phyloP scores from a whole-genome alignment of 2,888 invertebrate genomes.

The Branchellion lobata region DNA sequence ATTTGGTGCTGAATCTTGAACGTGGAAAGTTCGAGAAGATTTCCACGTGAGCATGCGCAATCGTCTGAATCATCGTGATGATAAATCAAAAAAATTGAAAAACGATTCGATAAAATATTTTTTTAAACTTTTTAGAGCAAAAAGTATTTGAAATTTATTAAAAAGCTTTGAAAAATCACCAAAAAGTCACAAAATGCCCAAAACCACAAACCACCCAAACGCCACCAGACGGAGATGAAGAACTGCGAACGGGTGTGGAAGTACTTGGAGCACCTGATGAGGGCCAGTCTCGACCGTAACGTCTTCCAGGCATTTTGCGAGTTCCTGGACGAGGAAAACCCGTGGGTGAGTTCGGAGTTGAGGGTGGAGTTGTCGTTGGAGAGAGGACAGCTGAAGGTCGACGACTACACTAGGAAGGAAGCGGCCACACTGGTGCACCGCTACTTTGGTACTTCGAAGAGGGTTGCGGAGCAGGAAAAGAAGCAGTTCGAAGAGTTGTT shows the following conservation, averaged over 20 bases:
- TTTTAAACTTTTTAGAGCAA: no score
- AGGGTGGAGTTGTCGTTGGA: conserved; percentile 48
- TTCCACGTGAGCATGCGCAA: no score
- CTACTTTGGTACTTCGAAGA: conserved; percentile 45
- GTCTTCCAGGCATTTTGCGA: conserved; percentile 46
- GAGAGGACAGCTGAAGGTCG: conserved; percentile 45
- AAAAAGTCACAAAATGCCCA: no score
- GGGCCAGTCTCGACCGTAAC: conserved; percentile 17
- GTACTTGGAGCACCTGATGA: conserved; percentile 47
- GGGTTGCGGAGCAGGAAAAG: conserved; percentile 49
- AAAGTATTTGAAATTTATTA: no score
- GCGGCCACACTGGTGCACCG: conserved; percentile 44
- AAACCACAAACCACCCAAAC: no score
- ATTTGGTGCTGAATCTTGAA: no score
- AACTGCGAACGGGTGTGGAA: conserved; percentile 45
- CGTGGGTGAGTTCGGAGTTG: conserved; percentile 49
- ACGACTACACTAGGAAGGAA: conserved; percentile 47
- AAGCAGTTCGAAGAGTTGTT: conserved; percentile 46
- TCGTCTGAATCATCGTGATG: no score
- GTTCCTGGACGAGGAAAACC: conserved; percentile 46
- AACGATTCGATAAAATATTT: no score
- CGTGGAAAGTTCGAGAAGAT: no score
- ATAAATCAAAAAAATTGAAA: no score
- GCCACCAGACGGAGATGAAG: conserved; percentile 46
- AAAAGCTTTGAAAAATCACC: no score